Evolutionary conservation across 2,888 invertebrate genomes (phyloP), one percentile per base, ranked within the genome.

Genomic region (Campopleginae sp.): DNA sequence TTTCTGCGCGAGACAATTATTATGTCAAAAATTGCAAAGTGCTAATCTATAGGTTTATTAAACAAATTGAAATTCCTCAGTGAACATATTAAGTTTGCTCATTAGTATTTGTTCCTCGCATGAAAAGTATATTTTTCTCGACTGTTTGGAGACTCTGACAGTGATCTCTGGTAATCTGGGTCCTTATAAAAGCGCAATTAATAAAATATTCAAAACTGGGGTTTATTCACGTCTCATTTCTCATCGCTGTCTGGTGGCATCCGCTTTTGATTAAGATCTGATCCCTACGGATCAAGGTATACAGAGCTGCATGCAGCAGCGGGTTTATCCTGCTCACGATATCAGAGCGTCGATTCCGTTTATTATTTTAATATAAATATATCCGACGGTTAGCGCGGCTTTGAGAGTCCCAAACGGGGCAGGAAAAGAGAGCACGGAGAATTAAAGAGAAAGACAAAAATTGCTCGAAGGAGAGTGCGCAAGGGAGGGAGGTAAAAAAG

Each of bases 331-430:
- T n/a, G n/a, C n/a, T 65, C 8, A n/a, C 54, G 14, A 10, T 48
- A 80, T 80, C 48, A 19, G 61, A 23, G 68, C 33, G 70, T 23
- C 38, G 80, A 76, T 80, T 38, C 71, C 58, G 51, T 46, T 80
- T 54, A 12, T 70, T 70, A 79, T 68, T 58, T 44, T 68, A 66
- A 74, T 83, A 78, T 81, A 76, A 82, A 85, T 79, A 65, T 23
- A 65, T 23, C 77, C 61, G 51, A 78, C 74, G 27, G 77, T 63
- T 75, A 75, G 27, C 33, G 42, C n/a, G 38, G 44, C 27, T 77
- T 46, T 31, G 38, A 63, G 65, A 42, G 63, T 80, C 65, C 65
- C 63, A 63, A 79, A 23, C 46, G 66, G 38, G 14, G 51, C 7
- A 68, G 19, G 5, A 10, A 7, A 76, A 54, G 23, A 44, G 27